Conservation (phyloP, 2,797 vertebrate species). For the Pipistrellus kuhlii region DNA sequence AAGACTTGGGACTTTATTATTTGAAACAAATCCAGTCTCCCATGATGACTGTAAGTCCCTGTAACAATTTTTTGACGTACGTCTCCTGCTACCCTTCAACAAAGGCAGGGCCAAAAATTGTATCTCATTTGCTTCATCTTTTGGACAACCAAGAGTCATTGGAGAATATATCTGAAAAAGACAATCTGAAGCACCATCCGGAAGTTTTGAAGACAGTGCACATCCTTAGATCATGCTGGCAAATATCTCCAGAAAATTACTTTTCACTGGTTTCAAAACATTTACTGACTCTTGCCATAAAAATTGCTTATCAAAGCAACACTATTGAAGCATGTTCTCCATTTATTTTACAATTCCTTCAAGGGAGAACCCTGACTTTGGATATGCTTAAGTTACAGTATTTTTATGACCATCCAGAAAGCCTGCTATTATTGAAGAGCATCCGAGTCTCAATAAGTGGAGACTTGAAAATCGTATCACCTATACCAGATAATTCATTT, state of each 20-base stretch:
- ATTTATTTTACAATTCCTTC: constrained; percentile 58
- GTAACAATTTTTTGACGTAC: constrained; percentile 39
- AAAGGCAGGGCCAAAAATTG: constrained; percentile 71
- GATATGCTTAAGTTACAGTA: constrained; percentile 43
- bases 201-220: not conserved
- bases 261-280: not conserved
- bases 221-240: fast-evolving
- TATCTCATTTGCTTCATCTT: constrained; percentile 79
- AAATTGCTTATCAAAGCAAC: constrained; percentile 57
- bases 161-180: constrained; percentile 56
- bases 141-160: constrained; percentile 48
- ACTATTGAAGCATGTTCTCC: constrained; percentile 24
- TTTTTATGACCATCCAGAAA: constrained; percentile 72
- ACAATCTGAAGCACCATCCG: not conserved
- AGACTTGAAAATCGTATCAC: not conserved
- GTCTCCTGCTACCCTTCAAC: constrained; percentile 66
- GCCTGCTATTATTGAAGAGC: constrained; percentile 56
- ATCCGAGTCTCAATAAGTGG: not conserved
- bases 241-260: not conserved
- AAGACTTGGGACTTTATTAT: constrained; percentile 77
- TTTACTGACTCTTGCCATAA: constrained; percentile 35
- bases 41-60: constrained; percentile 52
- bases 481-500: fast-evolving
- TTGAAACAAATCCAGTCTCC: constrained; percentile 79
- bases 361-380: constrained; percentile 52